A percentile compares a stretch with the other conserved stretches of the same genome.
phyloP scores from a whole-genome alignment of 2,888 invertebrate genomes.

The Cephus sareptanus region DNA sequence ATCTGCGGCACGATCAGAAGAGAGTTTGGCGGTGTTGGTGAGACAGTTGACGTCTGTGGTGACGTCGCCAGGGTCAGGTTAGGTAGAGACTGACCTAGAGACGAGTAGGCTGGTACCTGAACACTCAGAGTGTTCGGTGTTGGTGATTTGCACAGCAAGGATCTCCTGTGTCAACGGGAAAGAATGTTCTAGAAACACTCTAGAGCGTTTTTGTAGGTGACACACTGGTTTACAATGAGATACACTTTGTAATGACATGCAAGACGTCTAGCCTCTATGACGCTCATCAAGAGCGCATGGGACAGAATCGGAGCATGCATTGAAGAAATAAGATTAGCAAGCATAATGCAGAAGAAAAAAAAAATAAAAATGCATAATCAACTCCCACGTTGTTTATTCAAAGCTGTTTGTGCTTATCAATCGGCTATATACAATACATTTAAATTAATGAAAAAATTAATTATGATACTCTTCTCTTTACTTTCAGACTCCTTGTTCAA shows the following conservation, averaged over 20 bases:
- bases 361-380: slow-evolving; percentile 1
- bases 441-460: background rate
- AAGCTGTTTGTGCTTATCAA: background rate
- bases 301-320: slow-evolving; percentile 6
- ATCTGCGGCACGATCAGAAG: slow-evolving; percentile 66
- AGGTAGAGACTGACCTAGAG: slow-evolving; percentile 83
- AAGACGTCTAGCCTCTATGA: background rate
- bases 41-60: slow-evolving; percentile 62
- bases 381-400: background rate
- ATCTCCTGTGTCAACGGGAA: slow-evolving; percentile 50
- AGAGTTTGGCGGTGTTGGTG: slow-evolving; percentile 64
- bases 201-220: background rate
- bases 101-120: slow-evolving; percentile 73
- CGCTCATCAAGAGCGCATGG: no score
- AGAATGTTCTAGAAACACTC: background rate
- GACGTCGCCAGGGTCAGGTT: slow-evolving; percentile 72
- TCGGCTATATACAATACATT: background rate
- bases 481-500: background rate
- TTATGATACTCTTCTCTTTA: background rate
- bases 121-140: slow-evolving; percentile 82
- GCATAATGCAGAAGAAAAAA: background rate
- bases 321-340: background rate
- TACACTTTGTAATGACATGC: background rate
- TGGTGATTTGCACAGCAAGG: slow-evolving; percentile 64
- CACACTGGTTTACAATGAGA: background rate